Base-by-base conservation (phyloP, 2,113 vertebrate genomes). In the Percopsis transmontana region DNA sequence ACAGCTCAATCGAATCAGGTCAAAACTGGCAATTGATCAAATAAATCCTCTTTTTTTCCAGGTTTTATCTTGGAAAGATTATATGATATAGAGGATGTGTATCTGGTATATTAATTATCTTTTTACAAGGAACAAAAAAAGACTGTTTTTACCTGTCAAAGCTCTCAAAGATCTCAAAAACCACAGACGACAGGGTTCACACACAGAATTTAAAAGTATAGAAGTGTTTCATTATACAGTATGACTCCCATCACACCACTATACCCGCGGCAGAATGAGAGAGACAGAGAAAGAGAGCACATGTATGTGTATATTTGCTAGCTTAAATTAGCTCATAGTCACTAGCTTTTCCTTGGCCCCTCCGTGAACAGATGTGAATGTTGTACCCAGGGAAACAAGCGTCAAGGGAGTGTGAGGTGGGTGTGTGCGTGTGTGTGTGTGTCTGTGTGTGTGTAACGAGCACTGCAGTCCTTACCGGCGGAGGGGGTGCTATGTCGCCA, bases 341-440 rank as follows among this genome's bases (percentile, higher is more conserved):
- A 33, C 38, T 48, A 33, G 55, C 56, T 72, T 15, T 41, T 20
- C 45, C 0, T 1, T 44, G 52, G 45, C 42, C 33, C 24, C 16
- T 13, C 58, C 41, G 44, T 53, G 70, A 73, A 56, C 78, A 85
- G 77, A 81, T 86, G 86, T 82, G 76, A 74, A 24, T 62, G 38
- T 60, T 66, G 59, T 38, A 66, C 69, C 72, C 60, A 79, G 71
- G 60, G 72, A 74, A 60, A 44, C 57, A 68, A 12, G 74, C 58
- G 68, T 72, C 70, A 62, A 40, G 58, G 16, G 48, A 45, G 47
- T 50, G 59, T 62, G 59, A 38, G 23, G 53, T 58, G 51, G 40
- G 51, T 44, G 47, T 52, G 57, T 62, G 66, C 44, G 57, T 52
- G 45, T 53, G 56, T 66, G 62, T 72, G 55, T 42, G 55, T 45